Evolutionary conservation across 2,797 vertebrate genomes (phyloP), one percentile per base, ranked within the genome.

Genomic region (Sebastes hopkinsi): DNA sequence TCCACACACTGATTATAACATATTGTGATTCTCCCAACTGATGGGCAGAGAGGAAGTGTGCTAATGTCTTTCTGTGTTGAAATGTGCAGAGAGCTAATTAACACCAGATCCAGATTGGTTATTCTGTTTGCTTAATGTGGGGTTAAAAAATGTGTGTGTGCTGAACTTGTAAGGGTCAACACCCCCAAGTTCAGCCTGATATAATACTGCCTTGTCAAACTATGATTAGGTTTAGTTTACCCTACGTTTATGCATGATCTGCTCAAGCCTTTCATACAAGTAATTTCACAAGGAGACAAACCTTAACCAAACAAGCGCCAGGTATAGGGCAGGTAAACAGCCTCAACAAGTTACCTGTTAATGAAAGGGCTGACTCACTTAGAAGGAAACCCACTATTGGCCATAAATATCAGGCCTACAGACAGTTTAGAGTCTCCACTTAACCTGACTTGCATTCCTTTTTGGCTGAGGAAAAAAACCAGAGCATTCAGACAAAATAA

Each of bases 1-100:
- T 85, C 42, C 54, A 78, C 82, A 22, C 87, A 22, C 87, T 93
- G 92, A 95, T 94, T 93, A 91, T 65, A 90, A 94, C 84, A 82
- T 92, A 94, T 91, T 79, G 86, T 81, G 72, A 91, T 89, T 87
- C 83, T 88, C 81, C 75, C 58, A 62, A 72, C 46, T 88, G 88
- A 88, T 88, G 87, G 85, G 71, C 75, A 54, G 66, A 77, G 74
- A 84, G 91, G 90, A 92, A 93, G 86, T 87, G 84, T 74, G 81
- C 68, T 91, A 87, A 93, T 88, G 87, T 88, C 77, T 80, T 79
- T 71, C 81, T 79, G 64, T 60, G 67, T 61, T 71, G 32, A 88
- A 83, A 87, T 66, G 29, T 65, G 73, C 81, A 75, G 67, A 6
- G 59, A 79, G 74, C 75, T 92, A 92, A 95, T 94, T 87, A 93